Conservation (phyloP, 2,113 vertebrate species). For the Indicator maculatus region DNA sequence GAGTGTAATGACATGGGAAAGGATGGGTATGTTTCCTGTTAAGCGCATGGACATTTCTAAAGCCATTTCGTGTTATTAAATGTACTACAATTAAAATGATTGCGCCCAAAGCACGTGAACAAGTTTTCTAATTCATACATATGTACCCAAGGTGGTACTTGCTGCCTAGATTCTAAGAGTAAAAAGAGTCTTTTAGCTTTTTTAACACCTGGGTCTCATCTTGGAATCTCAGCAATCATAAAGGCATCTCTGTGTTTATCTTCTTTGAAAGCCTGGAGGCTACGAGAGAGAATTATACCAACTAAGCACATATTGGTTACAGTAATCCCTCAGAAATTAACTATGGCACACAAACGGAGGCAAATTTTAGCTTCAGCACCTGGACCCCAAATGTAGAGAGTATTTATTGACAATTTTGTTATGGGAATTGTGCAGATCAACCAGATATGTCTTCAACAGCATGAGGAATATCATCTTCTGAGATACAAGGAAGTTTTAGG, state of each 20-base stretch:
- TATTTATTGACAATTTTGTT: slow-evolving; percentile 46
- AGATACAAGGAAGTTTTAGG: neutral
- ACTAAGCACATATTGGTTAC: slow-evolving; percentile 45
- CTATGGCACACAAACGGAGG: slow-evolving; percentile 27
- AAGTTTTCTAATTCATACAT: neutral
- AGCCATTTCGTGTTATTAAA: neutral
- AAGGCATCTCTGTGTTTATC: slow-evolving; percentile 43
- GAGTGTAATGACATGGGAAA: slow-evolving; percentile 14
- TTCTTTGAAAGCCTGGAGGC: slow-evolving; percentile 51
- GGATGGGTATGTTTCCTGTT: slow-evolving; percentile 4
- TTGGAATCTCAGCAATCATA: slow-evolving; percentile 12
- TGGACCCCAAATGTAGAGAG: neutral
- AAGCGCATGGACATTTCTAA: neutral
- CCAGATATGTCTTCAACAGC: neutral
- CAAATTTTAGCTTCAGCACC: slow-evolving; percentile 20
- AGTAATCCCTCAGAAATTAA: slow-evolving; percentile 53
- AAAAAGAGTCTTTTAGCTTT: neutral
- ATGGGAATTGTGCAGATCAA: slow-evolving; percentile 1
- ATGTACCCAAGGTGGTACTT: neutral
- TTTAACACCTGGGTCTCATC: slow-evolving; percentile 36
- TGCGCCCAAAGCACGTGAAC: neutral
- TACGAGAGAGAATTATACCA: slow-evolving; percentile 13
- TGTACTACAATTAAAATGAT: neutral
- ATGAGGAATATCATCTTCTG: neutral
- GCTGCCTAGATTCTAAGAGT: neutral